Percentiles rank a stretch among this genome's conserved stretches.
Evolutionary conservation across 1,140 invertebrate species (phyloP).

Genomic region (Drosophila ogumai): DNA sequence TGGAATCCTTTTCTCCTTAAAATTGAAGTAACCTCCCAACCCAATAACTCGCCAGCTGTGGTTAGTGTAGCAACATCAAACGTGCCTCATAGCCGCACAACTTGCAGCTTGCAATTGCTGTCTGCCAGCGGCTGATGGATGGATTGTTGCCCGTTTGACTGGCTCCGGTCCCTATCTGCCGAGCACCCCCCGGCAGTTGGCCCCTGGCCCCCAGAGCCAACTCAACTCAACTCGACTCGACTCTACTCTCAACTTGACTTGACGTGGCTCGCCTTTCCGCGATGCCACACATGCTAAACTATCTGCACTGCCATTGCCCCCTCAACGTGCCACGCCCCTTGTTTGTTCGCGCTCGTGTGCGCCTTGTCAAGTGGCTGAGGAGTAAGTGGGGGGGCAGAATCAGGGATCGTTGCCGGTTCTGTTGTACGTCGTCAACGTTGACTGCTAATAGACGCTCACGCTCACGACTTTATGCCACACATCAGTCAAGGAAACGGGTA

Average conservation of each 20-base stretch:
- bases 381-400: conserved; percentile 3
- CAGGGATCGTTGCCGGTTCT: conserved; percentile 43
- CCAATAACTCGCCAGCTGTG: conserved; percentile 11
- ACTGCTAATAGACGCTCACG: conserved; percentile 80
- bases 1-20: background rate
- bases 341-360: conserved; percentile 75
- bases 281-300: conserved; percentile 80
- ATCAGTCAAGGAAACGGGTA: conserved; percentile 37
- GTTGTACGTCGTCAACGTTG: conserved; percentile 73
- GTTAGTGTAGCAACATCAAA: conserved; percentile 56
- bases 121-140: conserved; percentile 78
- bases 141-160: conserved; percentile 81
- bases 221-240: conserved; percentile 16
- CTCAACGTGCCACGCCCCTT: conserved; percentile 61
- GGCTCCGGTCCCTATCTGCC: conserved; percentile 44
- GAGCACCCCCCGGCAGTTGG: conserved; percentile 4
- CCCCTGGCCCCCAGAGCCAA: conserved; percentile 16
- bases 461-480: conserved; percentile 78
- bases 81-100: conserved; percentile 59
- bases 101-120: conserved; percentile 77
- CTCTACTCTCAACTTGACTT: conserved; percentile 21
- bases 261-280: conserved; percentile 48
- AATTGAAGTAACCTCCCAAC: background rate
- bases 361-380: conserved; percentile 55
- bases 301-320: conserved; percentile 46